These are phyloP conservation scores for Cottoperca gobio DNA, from an alignment of 2,797 vertebrate species.

Conservation along the genomic window DNA sequence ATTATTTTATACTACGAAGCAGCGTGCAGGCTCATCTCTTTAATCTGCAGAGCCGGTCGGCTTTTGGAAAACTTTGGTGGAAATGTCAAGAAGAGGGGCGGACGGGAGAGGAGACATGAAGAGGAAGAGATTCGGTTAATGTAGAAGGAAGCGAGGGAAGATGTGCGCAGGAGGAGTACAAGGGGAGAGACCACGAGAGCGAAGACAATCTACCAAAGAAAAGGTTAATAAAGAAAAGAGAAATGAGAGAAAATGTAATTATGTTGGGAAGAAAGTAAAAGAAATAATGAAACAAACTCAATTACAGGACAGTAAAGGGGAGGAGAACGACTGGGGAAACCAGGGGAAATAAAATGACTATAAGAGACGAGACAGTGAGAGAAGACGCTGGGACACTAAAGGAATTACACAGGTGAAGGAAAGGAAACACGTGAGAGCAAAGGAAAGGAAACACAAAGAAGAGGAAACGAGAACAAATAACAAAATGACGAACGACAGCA, in stretches of 20 bases:
- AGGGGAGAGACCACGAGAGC: neutral
- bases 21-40: neutral
- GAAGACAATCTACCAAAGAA: neutral
- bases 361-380: neutral
- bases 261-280: neutral
- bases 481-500: neutral
- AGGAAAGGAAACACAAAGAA: neutral
- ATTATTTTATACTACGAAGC: neutral
- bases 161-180: neutral
- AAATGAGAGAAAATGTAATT: conserved; percentile 10
- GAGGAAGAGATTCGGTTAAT: conserved; percentile 14
- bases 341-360: neutral
- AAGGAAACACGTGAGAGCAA: neutral
- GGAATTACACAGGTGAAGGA: neutral
- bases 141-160: neutral
- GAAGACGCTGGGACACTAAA: neutral
- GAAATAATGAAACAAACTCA: conserved; percentile 14
- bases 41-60: neutral
- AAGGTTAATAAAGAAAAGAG: neutral
- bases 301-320: conserved; percentile 13
- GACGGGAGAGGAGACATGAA: conserved; percentile 11
- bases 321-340: neutral
- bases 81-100: conserved; percentile 17
- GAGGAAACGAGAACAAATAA: neutral
- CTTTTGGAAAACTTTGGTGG: neutral